Evolutionary conservation across 2,113 vertebrate genomes (phyloP).

Genomic region (Pterocles gutturalis): DNA sequence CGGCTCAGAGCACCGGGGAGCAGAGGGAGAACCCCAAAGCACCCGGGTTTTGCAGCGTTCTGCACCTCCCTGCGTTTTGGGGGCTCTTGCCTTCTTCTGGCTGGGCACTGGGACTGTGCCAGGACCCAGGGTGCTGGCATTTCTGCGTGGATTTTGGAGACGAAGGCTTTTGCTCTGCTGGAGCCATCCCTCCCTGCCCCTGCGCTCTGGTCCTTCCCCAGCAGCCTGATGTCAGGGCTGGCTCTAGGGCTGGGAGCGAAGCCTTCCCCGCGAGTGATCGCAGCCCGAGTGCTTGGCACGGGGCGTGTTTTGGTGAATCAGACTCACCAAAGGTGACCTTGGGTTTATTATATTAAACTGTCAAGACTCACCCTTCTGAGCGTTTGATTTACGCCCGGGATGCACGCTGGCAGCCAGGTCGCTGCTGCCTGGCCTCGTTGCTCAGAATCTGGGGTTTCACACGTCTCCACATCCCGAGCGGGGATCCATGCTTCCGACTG

Average conservation of each 20-base stretch:
- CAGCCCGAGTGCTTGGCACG: background rate
- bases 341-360: background rate
- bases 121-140: background rate
- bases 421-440: background rate
- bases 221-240: background rate
- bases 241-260: background rate
- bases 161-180: background rate
- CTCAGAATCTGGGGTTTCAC: background rate
- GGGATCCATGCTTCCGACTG: too few relatives aligned
- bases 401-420: background rate
- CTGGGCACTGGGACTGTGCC: accelerated
- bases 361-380: background rate
- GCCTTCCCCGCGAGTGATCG: accelerated
- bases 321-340: background rate
- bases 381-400: background rate
- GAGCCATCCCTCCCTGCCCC: too few relatives aligned
- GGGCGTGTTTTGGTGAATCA: background rate
- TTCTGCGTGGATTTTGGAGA: background rate
- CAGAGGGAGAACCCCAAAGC: background rate
- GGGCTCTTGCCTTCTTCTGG: background rate
- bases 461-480: accelerated
- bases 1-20: background rate
- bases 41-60: accelerated
- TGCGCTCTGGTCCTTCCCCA: accelerated
- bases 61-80: background rate